Evolutionary conservation across 2,888 invertebrate species (phyloP).

Genomic region (Anthoptus insignis): DNA sequence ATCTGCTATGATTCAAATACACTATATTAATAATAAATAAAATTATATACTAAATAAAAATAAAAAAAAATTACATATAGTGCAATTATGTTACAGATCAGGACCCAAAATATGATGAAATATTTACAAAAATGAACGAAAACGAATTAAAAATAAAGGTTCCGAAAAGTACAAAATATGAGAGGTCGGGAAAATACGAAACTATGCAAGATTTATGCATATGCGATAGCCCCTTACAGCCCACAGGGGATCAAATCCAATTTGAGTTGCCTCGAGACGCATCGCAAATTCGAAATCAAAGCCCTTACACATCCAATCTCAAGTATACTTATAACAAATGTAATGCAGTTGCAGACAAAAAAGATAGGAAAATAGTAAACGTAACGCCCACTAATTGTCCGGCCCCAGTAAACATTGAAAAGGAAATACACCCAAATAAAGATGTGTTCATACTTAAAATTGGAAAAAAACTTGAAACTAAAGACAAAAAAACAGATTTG

Average conservation of each 20-base stretch:
- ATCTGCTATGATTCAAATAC: background rate
- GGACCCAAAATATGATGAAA: constrained; percentile 72
- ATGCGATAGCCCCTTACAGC: constrained; percentile 71
- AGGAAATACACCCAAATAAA: constrained; percentile 69
- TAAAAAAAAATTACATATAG: no score
- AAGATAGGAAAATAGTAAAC: constrained; percentile 66
- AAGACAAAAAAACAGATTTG: constrained; percentile 79
- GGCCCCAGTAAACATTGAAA: constrained; percentile 73
- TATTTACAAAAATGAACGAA: constrained; percentile 77
- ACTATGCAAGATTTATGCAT: constrained; percentile 75
- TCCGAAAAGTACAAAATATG: constrained; percentile 73
- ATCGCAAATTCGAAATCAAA: constrained; percentile 59
- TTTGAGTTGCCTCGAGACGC: constrained; percentile 72
- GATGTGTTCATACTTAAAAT: constrained; percentile 82
- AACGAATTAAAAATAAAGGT: constrained; percentile 80
- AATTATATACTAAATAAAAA: no score
- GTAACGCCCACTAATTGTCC: constrained; percentile 78
- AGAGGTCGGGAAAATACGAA: constrained; percentile 72
- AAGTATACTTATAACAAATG: constrained; percentile 70
- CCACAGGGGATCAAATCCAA: constrained; percentile 78
- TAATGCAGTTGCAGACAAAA: constrained; percentile 58
- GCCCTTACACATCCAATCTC: constrained; percentile 69
- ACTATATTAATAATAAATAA: no score
- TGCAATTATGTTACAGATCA: constrained; percentile 54
- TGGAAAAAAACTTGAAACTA: constrained; percentile 78